A percentile compares a stretch with the other conserved stretches of the same genome.
These are phyloP conservation scores for Dryas iulia DNA, from an alignment of 1,140 invertebrate species.

Conservation along the genomic window DNA sequence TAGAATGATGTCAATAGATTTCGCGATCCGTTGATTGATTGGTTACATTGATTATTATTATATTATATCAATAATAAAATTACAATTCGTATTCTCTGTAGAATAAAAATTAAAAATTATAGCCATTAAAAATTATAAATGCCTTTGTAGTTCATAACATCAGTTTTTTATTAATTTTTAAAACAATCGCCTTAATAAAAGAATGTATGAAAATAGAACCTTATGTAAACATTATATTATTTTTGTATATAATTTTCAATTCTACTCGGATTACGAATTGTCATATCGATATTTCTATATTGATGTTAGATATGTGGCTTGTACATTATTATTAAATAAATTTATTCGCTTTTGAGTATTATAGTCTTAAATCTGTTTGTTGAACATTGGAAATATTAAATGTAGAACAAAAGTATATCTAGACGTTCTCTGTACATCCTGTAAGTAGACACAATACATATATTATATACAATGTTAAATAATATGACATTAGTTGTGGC, in stretches of 20 bases:
- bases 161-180: background rate
- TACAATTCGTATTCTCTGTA: constrained; percentile 1
- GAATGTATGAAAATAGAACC: background rate
- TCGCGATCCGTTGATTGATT: background rate
- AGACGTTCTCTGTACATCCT: background rate
- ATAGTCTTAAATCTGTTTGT: constrained; percentile 2
- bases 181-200: background rate
- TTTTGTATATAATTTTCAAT: background rate
- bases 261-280: constrained; percentile 2
- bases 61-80: background rate
- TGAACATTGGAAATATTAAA: background rate
- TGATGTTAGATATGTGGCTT: constrained; percentile 15
- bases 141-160: background rate
- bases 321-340: constrained; percentile 15
- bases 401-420: background rate
- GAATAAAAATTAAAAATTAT: background rate
- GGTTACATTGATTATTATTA: background rate
- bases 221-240: too few species aligned
- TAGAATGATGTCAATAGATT: background rate
- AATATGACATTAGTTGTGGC: background rate
- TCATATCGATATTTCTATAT: constrained; percentile 7
- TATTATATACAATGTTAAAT: background rate
- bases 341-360: constrained; percentile 22
- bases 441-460: background rate
- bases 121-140: background rate